These are phyloP conservation scores for Neoaliturus tenellus DNA, from an alignment of 2,888 invertebrate species.

Conservation along the genomic window DNA sequence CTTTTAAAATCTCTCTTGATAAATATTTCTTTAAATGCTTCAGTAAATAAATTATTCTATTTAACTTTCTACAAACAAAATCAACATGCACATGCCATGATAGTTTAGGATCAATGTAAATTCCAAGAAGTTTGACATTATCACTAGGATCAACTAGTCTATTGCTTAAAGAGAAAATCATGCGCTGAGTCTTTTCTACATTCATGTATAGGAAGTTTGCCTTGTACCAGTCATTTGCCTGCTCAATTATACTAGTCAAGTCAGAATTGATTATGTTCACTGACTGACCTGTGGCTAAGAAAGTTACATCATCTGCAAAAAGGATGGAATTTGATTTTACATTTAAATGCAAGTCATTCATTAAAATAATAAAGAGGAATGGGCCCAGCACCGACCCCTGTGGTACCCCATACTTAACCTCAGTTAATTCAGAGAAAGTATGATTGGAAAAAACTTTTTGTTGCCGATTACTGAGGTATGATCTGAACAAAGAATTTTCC, in stretches of 20 bases:
- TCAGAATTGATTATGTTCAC: background rate
- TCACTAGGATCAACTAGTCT: background rate
- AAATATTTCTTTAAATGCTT: background rate
- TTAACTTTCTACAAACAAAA: too few species aligned
- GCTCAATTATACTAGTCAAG: background rate
- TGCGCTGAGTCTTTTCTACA: background rate
- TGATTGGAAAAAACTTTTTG: constrained; percentile 21
- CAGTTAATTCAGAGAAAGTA: background rate
- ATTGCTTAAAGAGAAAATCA: background rate
- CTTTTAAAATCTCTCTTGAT: background rate
- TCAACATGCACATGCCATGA: constrained; percentile 23
- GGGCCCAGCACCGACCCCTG: constrained; percentile 42
- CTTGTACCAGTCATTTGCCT: background rate
- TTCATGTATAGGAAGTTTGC: background rate
- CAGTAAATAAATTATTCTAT: background rate
- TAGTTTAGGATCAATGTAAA: background rate
- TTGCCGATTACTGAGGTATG: constrained; percentile 43
- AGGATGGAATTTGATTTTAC: background rate
- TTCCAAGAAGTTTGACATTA: background rate
- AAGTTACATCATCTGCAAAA: background rate
- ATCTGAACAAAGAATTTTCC: constrained; percentile 9
- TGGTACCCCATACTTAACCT: constrained; percentile 39
- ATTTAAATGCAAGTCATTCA: background rate
- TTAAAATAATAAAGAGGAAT: background rate
- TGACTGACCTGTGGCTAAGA: background rate